These are phyloP conservation scores for Pyxicephalus adspersus DNA, from an alignment of 2,113 vertebrate genomes.

Conservation along the genomic window DNA sequence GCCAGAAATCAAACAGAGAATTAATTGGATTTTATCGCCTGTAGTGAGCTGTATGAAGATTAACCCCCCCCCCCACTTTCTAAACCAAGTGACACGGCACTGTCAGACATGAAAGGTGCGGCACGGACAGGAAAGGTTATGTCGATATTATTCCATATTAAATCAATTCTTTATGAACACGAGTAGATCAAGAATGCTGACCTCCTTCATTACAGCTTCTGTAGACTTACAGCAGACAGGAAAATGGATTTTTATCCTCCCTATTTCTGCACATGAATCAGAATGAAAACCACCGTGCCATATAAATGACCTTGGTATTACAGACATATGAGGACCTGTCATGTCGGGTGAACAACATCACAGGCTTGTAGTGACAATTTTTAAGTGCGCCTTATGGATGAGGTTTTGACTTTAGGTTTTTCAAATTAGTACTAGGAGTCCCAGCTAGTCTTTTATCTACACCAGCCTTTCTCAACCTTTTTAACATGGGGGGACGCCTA, in stretches of 20 bases:
- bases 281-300: too few species aligned
- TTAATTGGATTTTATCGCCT: slow-evolving; percentile 10
- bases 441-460: too few species aligned
- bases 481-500: too few species aligned
- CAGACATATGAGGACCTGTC: too few species aligned
- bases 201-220: not conserved
- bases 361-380: too few species aligned
- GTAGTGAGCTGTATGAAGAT: not conserved
- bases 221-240: not conserved
- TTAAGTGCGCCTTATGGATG: too few species aligned
- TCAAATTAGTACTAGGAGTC: too few species aligned
- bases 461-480: too few species aligned
- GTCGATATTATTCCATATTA: not conserved
- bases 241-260: not conserved
- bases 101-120: not conserved
- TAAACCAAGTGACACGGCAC: not conserved
- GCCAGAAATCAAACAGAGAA: not conserved
- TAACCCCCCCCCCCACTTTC: slow-evolving; percentile 13
- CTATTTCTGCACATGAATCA: not conserved
- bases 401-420: too few species aligned
- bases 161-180: not conserved
- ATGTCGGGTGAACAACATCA: too few species aligned
- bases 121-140: not conserved
- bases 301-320: too few species aligned
- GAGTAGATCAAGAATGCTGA: not conserved